phyloP scores from a whole-genome alignment of 2,888 invertebrate genomes.

The Muscina levida region DNA sequence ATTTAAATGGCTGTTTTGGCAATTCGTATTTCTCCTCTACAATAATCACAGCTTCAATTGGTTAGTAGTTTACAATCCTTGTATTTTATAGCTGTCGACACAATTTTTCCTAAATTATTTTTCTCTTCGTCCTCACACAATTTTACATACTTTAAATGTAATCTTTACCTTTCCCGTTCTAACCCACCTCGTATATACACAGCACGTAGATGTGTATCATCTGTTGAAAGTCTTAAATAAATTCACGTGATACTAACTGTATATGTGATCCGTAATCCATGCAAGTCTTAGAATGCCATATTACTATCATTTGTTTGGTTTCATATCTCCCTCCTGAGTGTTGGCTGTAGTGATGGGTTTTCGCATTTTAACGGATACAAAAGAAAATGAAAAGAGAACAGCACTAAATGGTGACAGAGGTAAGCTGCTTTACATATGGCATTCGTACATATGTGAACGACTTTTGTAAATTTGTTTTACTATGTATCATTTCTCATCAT shows the following conservation, averaged over 20 bases:
- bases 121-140: too few relatives aligned
- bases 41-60: too few relatives aligned
- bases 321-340: conserved; percentile 16
- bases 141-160: too few relatives aligned
- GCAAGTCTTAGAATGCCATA: conserved; percentile 30
- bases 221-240: not conserved
- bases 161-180: too few relatives aligned
- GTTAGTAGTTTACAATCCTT: too few relatives aligned
- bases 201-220: not conserved
- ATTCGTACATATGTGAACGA: conserved; percentile 15
- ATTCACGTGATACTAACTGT: conserved; percentile 1
- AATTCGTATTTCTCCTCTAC: too few relatives aligned
- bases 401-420: too few relatives aligned
- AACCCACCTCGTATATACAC: too few relatives aligned
- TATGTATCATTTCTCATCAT: conserved; percentile 36
- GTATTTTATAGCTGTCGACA: too few relatives aligned
- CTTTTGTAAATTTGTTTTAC: conserved; percentile 34
- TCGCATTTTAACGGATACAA: not conserved
- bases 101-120: too few relatives aligned
- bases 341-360: conserved; percentile 2
- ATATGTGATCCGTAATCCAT: not conserved
- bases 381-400: too few relatives aligned
- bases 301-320: conserved; percentile 31
- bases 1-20: too few relatives aligned
- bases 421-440: conserved; percentile 9